These are phyloP conservation scores for Drosophila dunni DNA, from an alignment of 1,140 invertebrate species.

Conservation along the genomic window DNA sequence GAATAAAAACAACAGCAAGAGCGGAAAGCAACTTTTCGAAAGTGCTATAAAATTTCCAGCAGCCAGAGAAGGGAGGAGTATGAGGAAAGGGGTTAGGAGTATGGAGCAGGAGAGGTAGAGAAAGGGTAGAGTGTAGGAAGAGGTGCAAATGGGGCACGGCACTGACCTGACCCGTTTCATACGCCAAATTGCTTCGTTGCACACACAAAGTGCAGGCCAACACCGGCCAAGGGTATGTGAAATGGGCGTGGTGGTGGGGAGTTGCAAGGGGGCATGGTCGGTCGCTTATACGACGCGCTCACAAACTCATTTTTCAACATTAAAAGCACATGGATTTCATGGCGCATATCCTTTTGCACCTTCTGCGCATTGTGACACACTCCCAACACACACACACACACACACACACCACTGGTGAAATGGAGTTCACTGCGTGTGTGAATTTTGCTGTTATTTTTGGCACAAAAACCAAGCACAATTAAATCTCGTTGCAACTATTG, in stretches of 20 bases:
- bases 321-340: slow-evolving; percentile 79
- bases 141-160: slow-evolving; percentile 21
- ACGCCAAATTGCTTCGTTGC: slow-evolving; percentile 80
- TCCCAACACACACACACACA: background rate
- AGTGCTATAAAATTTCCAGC: slow-evolving; percentile 71
- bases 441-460: slow-evolving; percentile 44
- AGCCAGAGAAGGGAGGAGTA: background rate
- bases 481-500: slow-evolving; percentile 75
- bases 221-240: background rate
- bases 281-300: slow-evolving; percentile 62
- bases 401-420: background rate
- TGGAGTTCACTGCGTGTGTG: slow-evolving; percentile 5
- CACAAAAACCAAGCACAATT: slow-evolving; percentile 64
- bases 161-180: slow-evolving; percentile 79
- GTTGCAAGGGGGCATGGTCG: slow-evolving; percentile 30
- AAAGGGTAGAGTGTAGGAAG: slow-evolving; percentile 28
- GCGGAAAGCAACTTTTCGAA: slow-evolving; percentile 54
- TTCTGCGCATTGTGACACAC: slow-evolving; percentile 58
- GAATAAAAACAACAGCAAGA: slow-evolving; percentile 18
- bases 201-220: slow-evolving; percentile 60
- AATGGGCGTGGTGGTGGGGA: background rate
- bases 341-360: slow-evolving; percentile 72
- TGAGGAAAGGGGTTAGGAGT: too few relatives aligned
- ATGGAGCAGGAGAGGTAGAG: background rate
- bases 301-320: slow-evolving; percentile 81